phyloP scores from a whole-genome alignment of 2,797 vertebrate species.

The Megaceryle alcyon region DNA sequence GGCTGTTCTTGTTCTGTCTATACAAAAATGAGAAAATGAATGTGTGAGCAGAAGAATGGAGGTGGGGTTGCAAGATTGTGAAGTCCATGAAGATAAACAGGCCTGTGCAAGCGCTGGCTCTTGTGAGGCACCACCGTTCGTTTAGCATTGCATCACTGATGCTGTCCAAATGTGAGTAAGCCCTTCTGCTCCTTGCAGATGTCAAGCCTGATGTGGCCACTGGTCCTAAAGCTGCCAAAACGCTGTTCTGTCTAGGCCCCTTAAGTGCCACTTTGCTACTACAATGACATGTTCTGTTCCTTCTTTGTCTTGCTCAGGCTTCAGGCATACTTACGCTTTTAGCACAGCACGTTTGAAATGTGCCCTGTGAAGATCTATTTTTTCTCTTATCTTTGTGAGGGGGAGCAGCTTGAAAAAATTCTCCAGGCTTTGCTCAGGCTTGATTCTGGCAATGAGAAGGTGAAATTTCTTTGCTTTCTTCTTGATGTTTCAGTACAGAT shows the following conservation, averaged over 20 bases:
- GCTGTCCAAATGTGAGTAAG: background rate
- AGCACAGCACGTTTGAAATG: background rate
- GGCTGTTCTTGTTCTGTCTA: background rate
- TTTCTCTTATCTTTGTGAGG: background rate
- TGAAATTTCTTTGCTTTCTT: background rate
- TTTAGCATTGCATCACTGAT: background rate
- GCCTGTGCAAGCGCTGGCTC: background rate
- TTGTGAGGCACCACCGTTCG: background rate
- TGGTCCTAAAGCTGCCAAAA: background rate
- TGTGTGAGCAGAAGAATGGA: background rate
- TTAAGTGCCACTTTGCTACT: background rate
- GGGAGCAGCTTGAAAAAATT: background rate
- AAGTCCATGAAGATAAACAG: background rate
- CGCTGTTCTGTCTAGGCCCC: fast-evolving
- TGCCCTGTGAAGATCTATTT: background rate
- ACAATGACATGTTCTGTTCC: background rate
- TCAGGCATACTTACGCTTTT: background rate
- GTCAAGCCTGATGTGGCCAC: background rate
- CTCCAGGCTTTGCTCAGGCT: background rate
- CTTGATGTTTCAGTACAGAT: slow-evolving; percentile 17
- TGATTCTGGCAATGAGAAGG: background rate
- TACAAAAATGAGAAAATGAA: background rate
- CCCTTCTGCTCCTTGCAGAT: background rate
- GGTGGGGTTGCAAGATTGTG: background rate
- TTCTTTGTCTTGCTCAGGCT: background rate